phyloP scores from a whole-genome alignment of 2,113 vertebrate genomes.

The human (Homo sapiens) region GRCh38 chr4:42895501-42896000 shows the following conservation, averaged over 20 bases:
- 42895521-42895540: not conserved
- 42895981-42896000: slow-evolving; percentile 19
- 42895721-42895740: not conserved
- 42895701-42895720: not conserved
- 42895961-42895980: not conserved
- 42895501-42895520: not conserved
- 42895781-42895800: not conserved
- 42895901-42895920: not conserved
- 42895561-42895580: not conserved
- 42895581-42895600: not conserved
- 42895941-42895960: not conserved
- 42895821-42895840: not conserved
- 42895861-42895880: not conserved
- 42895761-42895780: not conserved
- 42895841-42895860: not conserved
- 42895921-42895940: not conserved
- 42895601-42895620: not conserved
- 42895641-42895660: not conserved
- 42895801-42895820: not conserved
- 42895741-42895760: not conserved
- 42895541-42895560: not conserved
- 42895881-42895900: not conserved
- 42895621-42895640: not conserved
- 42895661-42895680: not conserved
- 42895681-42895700: not conserved